Base-by-base conservation (phyloP, 2,888 invertebrate species). In the Girardia tigrina region DNA sequence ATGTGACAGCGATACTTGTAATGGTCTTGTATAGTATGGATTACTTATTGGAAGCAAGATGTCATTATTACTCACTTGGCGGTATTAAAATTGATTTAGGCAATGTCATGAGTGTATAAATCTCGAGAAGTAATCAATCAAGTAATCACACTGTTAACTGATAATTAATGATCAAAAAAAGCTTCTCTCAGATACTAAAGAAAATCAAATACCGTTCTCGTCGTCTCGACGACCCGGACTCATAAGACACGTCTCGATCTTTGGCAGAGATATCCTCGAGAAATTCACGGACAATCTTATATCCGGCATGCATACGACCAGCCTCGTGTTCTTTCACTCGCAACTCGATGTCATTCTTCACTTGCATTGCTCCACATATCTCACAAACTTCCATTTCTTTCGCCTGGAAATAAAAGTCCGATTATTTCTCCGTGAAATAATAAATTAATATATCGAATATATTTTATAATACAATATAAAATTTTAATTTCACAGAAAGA, bases 341-440 rank as follows among this genome's bases (percentile, higher is more conserved):
- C 82, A 94, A 94, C 82, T 94, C 95, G 0, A 95, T 97, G 85
- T 98, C 97, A 12, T 94, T 94, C 8, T 97, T 93, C 80, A 98
- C 97, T 20, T 98, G 88, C 85, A 98, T 94, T 8, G 97, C 95
- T 0, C 97, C 97, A 83, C 97, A 98, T 0, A 94, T 92, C 79
- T 93, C 92, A 84, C 97, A 98, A 23, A 98, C 97, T 85, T 95
- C 94, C 95, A 97, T 95, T 83, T 93, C 93, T 84, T 97, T 95
- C 84, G 93, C 92, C 82, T 92, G 92, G 20, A 16, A 29, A 42
- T 20, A 56, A 56, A 56, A 56, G n/a, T 56, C 4, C 23, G 23
- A 56, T 23, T 8, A 20, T 4, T 16, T 56, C 4, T 12, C n/a
- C 4, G n/a, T 36, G 16, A 36, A 36, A 16, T 36, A 16, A 36